These are phyloP conservation scores for Saturnia pavonia DNA, from an alignment of 2,888 invertebrate genomes.

Conservation along the genomic window DNA sequence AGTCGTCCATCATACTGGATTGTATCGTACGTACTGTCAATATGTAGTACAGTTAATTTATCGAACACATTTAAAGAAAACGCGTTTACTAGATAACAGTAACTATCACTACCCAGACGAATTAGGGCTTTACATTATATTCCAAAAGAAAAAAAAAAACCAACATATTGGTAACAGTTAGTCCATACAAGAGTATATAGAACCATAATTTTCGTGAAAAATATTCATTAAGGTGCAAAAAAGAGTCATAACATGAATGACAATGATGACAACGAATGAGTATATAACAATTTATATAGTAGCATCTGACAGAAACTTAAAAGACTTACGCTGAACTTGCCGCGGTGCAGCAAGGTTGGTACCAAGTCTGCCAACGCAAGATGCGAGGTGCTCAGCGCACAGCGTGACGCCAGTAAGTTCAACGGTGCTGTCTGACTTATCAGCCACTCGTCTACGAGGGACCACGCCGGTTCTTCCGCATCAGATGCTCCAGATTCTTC, in stretches of 20 bases:
- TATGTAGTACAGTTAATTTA: neutral
- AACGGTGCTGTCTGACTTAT: constrained; percentile 59
- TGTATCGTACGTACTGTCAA: neutral
- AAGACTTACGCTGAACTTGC: constrained; percentile 60
- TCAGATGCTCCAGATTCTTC: constrained; percentile 73
- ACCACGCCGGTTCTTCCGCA: constrained; percentile 63
- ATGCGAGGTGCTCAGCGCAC: constrained; percentile 49
- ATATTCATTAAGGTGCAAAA: no score
- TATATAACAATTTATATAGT: neutral
- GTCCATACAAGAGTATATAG: no score
- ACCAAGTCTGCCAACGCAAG: constrained; percentile 58
- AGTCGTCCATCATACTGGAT: neutral
- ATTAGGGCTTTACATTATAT: no score
- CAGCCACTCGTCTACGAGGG: constrained; percentile 63
- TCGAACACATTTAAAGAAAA: neutral
- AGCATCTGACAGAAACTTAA: neutral
- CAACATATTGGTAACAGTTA: no score
- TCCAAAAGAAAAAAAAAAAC: no score
- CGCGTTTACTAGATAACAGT: no score
- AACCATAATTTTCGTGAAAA: no score
- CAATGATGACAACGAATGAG: neutral
- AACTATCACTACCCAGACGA: neutral
- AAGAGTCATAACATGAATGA: no score
- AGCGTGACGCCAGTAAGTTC: constrained; percentile 48
- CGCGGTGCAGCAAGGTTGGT: constrained; percentile 56